Evolutionary conservation across 2,113 vertebrate genomes (phyloP).

Genomic region (Procavia capensis): DNA sequence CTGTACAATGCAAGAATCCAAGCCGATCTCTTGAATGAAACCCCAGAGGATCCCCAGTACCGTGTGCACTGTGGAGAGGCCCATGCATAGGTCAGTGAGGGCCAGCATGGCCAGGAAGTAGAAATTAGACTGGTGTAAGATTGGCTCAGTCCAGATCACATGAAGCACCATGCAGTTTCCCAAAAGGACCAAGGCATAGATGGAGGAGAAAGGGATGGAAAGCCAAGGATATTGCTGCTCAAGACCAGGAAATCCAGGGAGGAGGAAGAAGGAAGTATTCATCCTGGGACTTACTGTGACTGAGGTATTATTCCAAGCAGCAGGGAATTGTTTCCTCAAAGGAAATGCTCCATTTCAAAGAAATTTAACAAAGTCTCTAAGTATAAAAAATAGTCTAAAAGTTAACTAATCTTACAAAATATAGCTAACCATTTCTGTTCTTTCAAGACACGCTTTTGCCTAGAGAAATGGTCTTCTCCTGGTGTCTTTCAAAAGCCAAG

Average conservation of each 20-base stretch:
- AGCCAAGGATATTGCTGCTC: constrained; percentile 68
- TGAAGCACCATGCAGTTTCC: constrained; percentile 64
- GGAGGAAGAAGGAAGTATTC: constrained; percentile 3
- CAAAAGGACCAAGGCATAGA: constrained; percentile 24
- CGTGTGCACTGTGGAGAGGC: constrained; percentile 51
- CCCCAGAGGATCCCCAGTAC: constrained; percentile 63
- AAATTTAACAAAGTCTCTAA: neutral
- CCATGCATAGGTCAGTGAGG: constrained; percentile 59
- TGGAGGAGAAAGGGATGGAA: constrained; percentile 57
- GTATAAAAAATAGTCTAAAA: neutral
- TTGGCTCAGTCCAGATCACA: constrained; percentile 55
- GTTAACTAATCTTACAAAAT: neutral
- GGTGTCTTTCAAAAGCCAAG: neutral
- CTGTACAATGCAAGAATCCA: constrained; percentile 64
- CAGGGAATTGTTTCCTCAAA: neutral
- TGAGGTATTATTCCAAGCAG: neutral
- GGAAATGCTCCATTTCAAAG: neutral
- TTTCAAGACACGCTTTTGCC: neutral
- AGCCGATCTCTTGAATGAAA: neutral
- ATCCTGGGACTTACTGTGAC: neutral
- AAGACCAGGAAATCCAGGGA: constrained; percentile 58
- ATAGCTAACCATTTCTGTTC: neutral
- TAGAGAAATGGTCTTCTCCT: neutral
- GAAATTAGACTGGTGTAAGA: constrained; percentile 72
- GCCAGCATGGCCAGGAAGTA: constrained; percentile 69